These are phyloP conservation scores for Myathropa florea DNA, from an alignment of 2,888 invertebrate genomes.

Conservation along the genomic window DNA sequence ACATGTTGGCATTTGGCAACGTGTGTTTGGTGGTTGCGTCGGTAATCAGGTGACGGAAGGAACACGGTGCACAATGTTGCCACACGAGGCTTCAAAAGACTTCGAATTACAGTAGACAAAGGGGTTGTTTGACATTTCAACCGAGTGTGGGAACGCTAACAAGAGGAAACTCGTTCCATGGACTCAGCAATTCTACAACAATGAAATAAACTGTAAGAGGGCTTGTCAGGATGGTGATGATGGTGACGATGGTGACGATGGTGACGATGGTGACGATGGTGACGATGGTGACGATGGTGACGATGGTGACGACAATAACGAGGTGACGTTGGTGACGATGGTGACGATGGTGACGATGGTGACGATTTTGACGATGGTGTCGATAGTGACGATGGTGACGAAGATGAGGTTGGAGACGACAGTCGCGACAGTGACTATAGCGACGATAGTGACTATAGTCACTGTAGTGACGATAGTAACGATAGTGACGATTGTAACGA, in stretches of 20 bases:
- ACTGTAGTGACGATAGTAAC: neutral
- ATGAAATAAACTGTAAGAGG: no score
- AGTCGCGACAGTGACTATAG: neutral
- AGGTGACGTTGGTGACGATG: neutral
- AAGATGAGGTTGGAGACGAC: neutral
- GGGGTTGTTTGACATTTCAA: neutral
- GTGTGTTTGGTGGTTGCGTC: neutral
- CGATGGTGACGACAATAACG: neutral
- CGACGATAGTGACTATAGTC: neutral
- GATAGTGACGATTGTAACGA: neutral
- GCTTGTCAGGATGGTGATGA: no score
- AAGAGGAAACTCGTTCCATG: no score
- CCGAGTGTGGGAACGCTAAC: neutral
- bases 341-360: neutral
- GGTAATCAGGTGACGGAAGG: neutral
- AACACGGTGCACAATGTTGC: no score
- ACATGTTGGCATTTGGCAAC: neutral
- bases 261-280: neutral
- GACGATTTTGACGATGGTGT: neutral
- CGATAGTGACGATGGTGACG: neutral
- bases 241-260: neutral
- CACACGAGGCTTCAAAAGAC: neutral
- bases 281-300: neutral
- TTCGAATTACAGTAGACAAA: neutral
- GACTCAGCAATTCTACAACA: no score